Percentiles rank a stretch among this genome's conserved stretches.
Evolutionary conservation across 1,140 invertebrate genomes (phyloP).

Genomic region (Drosophila repleta): DNA sequence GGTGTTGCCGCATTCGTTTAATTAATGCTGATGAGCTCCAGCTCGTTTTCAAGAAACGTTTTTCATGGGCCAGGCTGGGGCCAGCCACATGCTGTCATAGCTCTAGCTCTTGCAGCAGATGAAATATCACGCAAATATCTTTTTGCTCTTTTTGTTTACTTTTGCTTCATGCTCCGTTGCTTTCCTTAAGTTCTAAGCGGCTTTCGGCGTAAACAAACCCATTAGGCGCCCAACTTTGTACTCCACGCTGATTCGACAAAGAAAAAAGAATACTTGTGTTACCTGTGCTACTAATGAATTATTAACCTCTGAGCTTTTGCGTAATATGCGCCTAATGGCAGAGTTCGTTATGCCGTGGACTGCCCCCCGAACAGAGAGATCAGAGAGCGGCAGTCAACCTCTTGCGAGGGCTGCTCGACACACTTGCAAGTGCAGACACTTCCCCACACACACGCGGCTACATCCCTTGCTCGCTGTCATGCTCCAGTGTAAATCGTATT

Average conservation of each 20-base stretch:
- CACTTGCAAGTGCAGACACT: not conserved
- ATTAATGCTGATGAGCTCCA: conserved; percentile 61
- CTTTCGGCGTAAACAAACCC: conserved; percentile 65
- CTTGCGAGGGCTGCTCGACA: not conserved
- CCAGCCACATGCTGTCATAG: conserved; percentile 48
- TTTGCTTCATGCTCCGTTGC: conserved; percentile 30
- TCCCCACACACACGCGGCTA: conserved; percentile 2
- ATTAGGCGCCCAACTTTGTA: conserved; percentile 59
- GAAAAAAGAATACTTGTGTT: conserved; percentile 7
- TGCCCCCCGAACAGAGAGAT: not conserved
- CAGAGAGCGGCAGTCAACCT: too few relatives aligned
- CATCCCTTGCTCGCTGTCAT: conserved; percentile 28
- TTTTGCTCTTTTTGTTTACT: conserved; percentile 15
- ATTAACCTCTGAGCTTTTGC: conserved; percentile 46
- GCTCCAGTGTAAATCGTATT: conserved; percentile 24
- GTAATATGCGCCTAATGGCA: conserved; percentile 57
- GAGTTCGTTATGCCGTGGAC: conserved; percentile 49
- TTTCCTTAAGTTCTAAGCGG: conserved; percentile 37
- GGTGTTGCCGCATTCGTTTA: conserved; percentile 54
- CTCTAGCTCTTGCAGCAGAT: conserved; percentile 26
- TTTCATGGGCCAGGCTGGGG: conserved; percentile 8
- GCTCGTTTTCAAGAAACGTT: not conserved
- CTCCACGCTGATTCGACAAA: conserved; percentile 29
- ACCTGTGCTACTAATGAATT: conserved; percentile 60
- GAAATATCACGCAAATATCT: conserved; percentile 6